Evolutionary conservation across 2,888 invertebrate genomes (phyloP).

Genomic region (Halictus quadricinctus): DNA sequence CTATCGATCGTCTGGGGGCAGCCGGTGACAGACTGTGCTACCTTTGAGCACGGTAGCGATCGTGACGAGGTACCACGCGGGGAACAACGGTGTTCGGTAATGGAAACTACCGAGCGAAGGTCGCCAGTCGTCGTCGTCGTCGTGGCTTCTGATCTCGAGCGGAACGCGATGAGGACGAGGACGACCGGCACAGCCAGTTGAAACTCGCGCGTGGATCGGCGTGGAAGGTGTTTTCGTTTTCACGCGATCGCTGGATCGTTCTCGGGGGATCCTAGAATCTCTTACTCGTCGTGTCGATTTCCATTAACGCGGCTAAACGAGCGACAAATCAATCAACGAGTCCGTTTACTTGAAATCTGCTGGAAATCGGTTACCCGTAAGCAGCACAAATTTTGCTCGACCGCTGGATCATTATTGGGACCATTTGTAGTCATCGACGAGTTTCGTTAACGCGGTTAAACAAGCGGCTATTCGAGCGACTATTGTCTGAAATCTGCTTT

Average conservation of each 20-base stretch:
- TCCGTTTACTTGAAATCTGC: background rate
- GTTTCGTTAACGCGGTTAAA: background rate
- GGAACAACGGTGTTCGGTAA: conserved; percentile 72
- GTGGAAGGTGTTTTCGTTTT: conserved; percentile 62
- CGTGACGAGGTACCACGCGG: conserved; percentile 45
- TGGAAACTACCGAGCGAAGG: conserved; percentile 74
- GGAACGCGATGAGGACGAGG: conserved; percentile 63
- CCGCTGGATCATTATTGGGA: background rate
- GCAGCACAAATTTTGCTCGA: background rate
- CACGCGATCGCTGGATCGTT: conserved; percentile 26
- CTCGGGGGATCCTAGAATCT: background rate
- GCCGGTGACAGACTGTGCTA: conserved; percentile 31
- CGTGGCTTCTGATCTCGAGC: conserved; percentile 57
- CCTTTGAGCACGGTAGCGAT: conserved; percentile 41
- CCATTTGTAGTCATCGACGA: background rate
- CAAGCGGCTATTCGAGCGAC: background rate
- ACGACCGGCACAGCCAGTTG: conserved; percentile 72
- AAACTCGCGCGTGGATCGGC: conserved; percentile 73
- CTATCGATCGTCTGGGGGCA: background rate
- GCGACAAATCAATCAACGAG: background rate
- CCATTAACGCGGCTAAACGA: background rate
- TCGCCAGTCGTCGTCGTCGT: conserved; percentile 44
- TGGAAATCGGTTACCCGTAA: background rate
- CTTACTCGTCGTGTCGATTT: background rate
- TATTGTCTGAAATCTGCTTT: background rate